Percentiles rank a stretch among this genome's conserved stretches.
Conservation (phyloP, 2,888 invertebrate genomes). For the Craniophora ligustri region DNA sequence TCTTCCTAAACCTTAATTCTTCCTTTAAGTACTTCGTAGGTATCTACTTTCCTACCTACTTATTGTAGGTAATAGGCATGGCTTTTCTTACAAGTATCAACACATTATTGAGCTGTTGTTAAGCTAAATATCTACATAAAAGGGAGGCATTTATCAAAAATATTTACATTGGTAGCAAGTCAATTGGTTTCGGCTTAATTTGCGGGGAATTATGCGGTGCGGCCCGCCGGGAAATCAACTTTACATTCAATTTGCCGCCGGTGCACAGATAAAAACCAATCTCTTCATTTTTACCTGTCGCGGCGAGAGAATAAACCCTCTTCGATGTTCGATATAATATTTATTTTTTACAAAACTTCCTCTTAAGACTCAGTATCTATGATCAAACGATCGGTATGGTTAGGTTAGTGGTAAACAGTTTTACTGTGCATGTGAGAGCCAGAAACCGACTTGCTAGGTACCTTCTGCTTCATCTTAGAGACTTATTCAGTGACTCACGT, state of each 20-base stretch:
- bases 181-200: constrained; percentile 85
- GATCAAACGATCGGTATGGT: too few species aligned
- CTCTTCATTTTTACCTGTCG: constrained; percentile 76
- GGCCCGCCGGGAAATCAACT: constrained; percentile 86
- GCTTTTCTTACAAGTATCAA: constrained; percentile 38
- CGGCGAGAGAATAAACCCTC: constrained; percentile 48
- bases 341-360: too few species aligned
- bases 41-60: too few species aligned
- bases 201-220: constrained; percentile 81
- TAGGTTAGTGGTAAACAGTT: too few species aligned
- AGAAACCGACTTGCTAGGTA: too few species aligned
- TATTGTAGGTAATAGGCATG: too few species aligned
- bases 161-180: constrained; percentile 85
- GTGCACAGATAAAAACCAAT: constrained; percentile 86
- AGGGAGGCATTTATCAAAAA: constrained; percentile 82
- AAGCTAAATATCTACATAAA: constrained; percentile 68
- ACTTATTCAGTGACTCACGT: too few species aligned
- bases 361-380: too few species aligned
- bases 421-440: too few species aligned
- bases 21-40: not conserved
- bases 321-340: constrained; percentile 23
- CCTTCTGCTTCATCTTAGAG: too few species aligned
- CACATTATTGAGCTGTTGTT: constrained; percentile 50
- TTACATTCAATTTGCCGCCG: constrained; percentile 85
- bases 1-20: not conserved